Conservation (phyloP, 2,113 vertebrate species). For the Passerina amoena region DNA sequence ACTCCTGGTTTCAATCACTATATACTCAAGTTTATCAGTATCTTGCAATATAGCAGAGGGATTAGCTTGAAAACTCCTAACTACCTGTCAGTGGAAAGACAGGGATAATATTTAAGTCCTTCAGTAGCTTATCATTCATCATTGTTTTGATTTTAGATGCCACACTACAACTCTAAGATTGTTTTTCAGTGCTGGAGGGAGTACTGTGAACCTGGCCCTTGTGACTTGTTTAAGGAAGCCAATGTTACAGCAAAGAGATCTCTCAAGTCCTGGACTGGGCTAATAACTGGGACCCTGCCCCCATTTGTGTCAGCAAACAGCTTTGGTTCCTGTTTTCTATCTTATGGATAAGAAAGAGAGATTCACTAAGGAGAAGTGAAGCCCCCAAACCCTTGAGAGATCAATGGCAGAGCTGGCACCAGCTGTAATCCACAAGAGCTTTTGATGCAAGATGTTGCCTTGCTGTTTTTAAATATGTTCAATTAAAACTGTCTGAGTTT, state of each 20-base stretch:
- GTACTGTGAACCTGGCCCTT: accelerated
- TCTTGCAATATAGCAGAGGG: not conserved
- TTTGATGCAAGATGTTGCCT: not conserved
- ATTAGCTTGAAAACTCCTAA: not conserved
- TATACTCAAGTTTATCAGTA: not conserved
- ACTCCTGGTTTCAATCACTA: not conserved
- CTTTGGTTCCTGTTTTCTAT: not conserved
- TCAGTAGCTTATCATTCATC: not conserved
- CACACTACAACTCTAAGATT: not conserved
- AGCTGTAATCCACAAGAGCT: not conserved
- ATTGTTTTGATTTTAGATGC: not conserved
- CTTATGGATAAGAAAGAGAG: not conserved
- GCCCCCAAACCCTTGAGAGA: not conserved
- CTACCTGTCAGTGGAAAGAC: not conserved
- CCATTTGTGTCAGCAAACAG: not conserved
- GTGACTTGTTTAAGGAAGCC: not conserved
- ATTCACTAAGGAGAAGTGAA: not conserved
- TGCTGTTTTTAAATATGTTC: not conserved
- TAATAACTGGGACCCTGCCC: not conserved
- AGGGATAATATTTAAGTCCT: not conserved
- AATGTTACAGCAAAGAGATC: not conserved
- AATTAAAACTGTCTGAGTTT: not conserved
- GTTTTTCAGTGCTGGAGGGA: not conserved
- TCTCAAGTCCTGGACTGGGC: not conserved
- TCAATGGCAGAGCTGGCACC: not conserved